Conservation (phyloP, 2,888 invertebrate species). For the Julus scanicus region DNA sequence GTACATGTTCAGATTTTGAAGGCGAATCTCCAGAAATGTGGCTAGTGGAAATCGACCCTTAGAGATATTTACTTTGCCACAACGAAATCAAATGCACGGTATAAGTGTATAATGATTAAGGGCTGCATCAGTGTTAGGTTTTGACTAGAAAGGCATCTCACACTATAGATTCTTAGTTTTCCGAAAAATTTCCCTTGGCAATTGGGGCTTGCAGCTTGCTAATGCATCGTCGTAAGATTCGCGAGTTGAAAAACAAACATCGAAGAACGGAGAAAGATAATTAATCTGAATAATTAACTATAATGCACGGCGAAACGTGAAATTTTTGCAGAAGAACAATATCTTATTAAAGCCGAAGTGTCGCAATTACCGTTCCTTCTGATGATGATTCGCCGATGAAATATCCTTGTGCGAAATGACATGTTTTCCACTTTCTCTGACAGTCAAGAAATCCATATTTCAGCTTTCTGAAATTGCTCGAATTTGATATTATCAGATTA, state of each 20-base stretch:
- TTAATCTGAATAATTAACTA: conserved; percentile 38
- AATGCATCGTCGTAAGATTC: conserved; percentile 25
- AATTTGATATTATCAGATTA: too few relatives aligned
- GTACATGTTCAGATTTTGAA: background rate
- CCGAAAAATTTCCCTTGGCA: conserved; percentile 13
- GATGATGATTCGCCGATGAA: background rate
- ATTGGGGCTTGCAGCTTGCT: conserved; percentile 13
- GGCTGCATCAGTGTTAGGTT: background rate
- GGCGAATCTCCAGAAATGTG: background rate
- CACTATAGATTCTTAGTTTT: background rate
- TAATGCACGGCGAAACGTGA: conserved; percentile 13
- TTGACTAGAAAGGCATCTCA: background rate
- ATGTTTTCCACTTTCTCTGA: background rate
- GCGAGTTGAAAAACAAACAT: conserved; percentile 40
- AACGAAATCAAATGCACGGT: background rate
- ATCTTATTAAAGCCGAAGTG: background rate
- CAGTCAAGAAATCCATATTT: background rate
- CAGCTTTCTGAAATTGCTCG: background rate
- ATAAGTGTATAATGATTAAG: background rate
- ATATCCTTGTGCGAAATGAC: background rate
- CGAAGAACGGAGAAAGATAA: conserved; percentile 39
- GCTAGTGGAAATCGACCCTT: background rate
- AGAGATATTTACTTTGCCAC: background rate
- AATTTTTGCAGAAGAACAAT: conserved; percentile 4
- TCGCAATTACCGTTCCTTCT: background rate